Conservation (phyloP, 2,797 vertebrate species). For the Centropyge bicolor region DNA sequence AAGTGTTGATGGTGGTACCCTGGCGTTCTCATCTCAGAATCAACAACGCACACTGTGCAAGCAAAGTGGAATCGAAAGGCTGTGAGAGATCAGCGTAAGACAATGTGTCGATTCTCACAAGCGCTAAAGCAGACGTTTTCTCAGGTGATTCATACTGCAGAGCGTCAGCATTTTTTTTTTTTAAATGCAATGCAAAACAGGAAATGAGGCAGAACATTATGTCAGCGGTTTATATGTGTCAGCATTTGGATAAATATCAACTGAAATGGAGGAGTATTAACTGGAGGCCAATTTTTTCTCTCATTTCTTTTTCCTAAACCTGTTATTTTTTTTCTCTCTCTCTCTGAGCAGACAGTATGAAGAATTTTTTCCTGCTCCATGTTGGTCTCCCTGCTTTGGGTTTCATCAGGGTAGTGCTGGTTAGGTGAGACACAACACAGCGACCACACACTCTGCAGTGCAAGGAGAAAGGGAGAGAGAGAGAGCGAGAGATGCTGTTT, state of each 20-base stretch:
- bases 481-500: too few species aligned
- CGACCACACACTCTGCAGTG: conserved; percentile 64
- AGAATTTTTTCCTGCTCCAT: conserved; percentile 44
- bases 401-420: conserved; percentile 65
- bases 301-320: conserved; percentile 47
- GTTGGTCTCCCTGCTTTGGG: conserved; percentile 31
- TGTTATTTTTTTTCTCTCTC: background rate
- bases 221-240: conserved; percentile 59
- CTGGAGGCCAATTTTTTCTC: conserved; percentile 33
- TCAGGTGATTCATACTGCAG: conserved; percentile 40
- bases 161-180: conserved; percentile 52
- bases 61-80: conserved; percentile 15
- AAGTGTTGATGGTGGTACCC: conserved; percentile 26
- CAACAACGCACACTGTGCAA: background rate
- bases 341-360: conserved; percentile 16
- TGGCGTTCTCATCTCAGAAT: conserved; percentile 18
- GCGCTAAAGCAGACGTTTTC: conserved; percentile 30
- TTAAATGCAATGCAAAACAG: conserved; percentile 47
- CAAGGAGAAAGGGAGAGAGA: too few species aligned
- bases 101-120: conserved; percentile 16
- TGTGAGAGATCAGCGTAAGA: conserved; percentile 29
- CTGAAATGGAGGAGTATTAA: conserved; percentile 40
- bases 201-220: conserved; percentile 59
- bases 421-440: conserved; percentile 59
- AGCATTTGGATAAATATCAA: conserved; percentile 60